Evolutionary conservation across 2,797 vertebrate genomes (phyloP), one percentile per base, ranked within the genome.

Genomic region (Danionella dracula): DNA sequence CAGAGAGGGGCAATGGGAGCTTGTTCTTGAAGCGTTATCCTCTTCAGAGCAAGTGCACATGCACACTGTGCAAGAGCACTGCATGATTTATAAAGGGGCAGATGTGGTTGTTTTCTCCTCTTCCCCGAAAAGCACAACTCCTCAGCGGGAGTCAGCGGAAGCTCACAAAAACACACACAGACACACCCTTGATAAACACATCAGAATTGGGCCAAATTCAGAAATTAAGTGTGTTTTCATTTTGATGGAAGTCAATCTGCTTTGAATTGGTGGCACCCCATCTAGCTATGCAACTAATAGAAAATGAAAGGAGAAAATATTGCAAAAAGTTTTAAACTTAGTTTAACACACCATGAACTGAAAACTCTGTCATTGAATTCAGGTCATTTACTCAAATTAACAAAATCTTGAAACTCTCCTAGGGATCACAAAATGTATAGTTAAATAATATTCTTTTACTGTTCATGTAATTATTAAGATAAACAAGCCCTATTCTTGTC

Each of bases 41-140:
- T 31, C 46, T 69, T 82, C 73, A 80, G 79, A 76, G 75, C 79
- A 55, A 71, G 40, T 77, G 64, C 34, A 53, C 13, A 10, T 5
- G 42, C 40, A 35, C 66, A 46, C 19, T 7, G 53, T 71, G 29
- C 71, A 73, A 88, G 84, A 87, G 84, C 82, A 51, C 71, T 61
- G 73, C 79, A 79, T 88, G 84, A 89, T 89, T 89, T 79, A 86
- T 84, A 87, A 89, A 86, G 80, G 78, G 61, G 79, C 86, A 90
- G 86, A 86, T 89, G 88, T 78, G 82, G 78, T 85, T 82, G 76
- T 76, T 79, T 83, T 86, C 85, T 88, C 80, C 80, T 84, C 79
- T 80, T 76, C 38, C 49, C 72, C 73, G 59, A 51, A 60, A 68
- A 61, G 54, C 57, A 64, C 19, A 19, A 8, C 27, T 48, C 12